A percentile compares a stretch with the other conserved stretches of the same genome.
Evolutionary conservation across 2,113 vertebrate species (phyloP).

Genomic region (Ammodytes dubius): DNA sequence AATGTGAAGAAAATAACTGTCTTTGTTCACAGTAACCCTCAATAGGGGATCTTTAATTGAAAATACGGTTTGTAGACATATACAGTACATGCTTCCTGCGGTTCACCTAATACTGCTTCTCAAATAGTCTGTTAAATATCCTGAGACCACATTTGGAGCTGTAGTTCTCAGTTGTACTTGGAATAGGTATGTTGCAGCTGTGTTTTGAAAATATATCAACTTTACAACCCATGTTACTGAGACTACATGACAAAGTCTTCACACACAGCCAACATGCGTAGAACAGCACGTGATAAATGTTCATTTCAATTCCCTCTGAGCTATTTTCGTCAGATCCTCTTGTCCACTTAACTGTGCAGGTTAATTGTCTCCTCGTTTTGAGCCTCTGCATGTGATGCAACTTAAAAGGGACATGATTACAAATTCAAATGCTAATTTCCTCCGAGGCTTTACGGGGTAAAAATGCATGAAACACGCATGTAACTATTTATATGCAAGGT

Average conservation of each 20-base stretch:
- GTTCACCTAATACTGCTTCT: background rate
- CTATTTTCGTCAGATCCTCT: conserved; percentile 75
- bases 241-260: conserved; percentile 48
- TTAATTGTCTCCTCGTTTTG: conserved; percentile 81
- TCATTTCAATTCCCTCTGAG: conserved; percentile 73
- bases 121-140: background rate
- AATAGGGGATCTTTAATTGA: background rate
- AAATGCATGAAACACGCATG: conserved; percentile 71
- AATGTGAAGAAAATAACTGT: background rate
- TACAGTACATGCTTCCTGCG: no score
- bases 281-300: conserved; percentile 70
- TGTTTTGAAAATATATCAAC: conserved; percentile 28
- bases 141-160: background rate
- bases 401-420: conserved; percentile 82
- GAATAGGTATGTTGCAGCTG: conserved; percentile 13
- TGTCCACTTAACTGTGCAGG: conserved; percentile 77
- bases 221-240: conserved; percentile 29
- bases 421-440: conserved; percentile 83
- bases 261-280: conserved; percentile 47
- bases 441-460: conserved; percentile 70
- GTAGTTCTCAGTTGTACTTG: background rate
- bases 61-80: background rate
- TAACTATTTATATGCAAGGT: conserved; percentile 79
- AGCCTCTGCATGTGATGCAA: conserved; percentile 67
- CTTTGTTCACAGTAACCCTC: background rate